Percentiles rank a stretch among this genome's conserved stretches.
Evolutionary conservation across 2,888 invertebrate genomes (phyloP).

Genomic region (Platycheirus albimanus): DNA sequence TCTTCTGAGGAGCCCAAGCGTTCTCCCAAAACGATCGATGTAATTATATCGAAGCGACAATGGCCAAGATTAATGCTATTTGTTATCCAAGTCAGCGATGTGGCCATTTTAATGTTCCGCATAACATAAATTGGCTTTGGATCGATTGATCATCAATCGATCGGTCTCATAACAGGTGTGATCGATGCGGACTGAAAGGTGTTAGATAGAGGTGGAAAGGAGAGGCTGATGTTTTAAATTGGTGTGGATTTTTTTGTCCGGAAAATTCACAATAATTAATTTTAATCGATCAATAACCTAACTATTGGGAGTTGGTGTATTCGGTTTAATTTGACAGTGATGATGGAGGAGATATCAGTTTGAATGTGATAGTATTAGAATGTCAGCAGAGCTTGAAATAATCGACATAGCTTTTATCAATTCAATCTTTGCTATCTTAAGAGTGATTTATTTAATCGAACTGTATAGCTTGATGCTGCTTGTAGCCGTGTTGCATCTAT

Average conservation of each 20-base stretch:
- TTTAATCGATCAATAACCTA: constrained; percentile 60
- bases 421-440: too few species aligned
- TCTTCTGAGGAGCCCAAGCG: constrained; percentile 80
- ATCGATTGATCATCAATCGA: constrained; percentile 64
- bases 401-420: too few species aligned
- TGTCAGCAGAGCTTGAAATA: too few species aligned
- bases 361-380: too few species aligned
- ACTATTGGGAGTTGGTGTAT: constrained; percentile 31
- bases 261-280: constrained; percentile 62
- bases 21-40: constrained; percentile 79
- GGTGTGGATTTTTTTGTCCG: constrained; percentile 44
- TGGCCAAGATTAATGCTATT: constrained; percentile 72
- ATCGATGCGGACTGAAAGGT: constrained; percentile 21
- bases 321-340: too few species aligned
- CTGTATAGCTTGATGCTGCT: too few species aligned
- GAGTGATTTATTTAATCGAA: too few species aligned
- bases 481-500: too few species aligned
- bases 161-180: constrained; percentile 50
- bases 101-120: constrained; percentile 58
- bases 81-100: constrained; percentile 50
- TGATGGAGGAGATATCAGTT: constrained; percentile 3
- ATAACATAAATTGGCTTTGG: constrained; percentile 55
- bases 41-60: constrained; percentile 78
- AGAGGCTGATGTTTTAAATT: constrained; percentile 59
- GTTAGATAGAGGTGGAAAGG: constrained; percentile 43